These are phyloP conservation scores for Meda fulgida DNA, from an alignment of 2,797 vertebrate genomes.

Conservation along the genomic window DNA sequence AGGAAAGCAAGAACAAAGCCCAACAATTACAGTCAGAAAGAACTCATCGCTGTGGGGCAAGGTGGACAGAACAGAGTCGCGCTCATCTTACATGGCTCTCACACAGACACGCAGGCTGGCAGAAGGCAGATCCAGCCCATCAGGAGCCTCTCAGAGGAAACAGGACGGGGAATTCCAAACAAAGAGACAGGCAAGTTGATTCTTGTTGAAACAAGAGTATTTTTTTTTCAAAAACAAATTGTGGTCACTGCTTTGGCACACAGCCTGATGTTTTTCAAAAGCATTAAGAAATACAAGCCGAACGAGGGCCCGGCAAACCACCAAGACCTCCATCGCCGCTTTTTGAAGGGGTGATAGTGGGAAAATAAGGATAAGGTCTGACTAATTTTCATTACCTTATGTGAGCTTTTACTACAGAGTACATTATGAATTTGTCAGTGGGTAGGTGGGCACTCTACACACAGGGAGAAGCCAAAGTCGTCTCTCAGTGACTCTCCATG, in stretches of 20 bases:
- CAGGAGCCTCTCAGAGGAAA: constrained; percentile 46
- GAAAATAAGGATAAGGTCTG: constrained; percentile 40
- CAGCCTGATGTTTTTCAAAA: constrained; percentile 31
- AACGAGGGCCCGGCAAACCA: neutral
- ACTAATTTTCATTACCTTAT: constrained; percentile 51
- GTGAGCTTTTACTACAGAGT: constrained; percentile 57
- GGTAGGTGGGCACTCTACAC: constrained; percentile 51
- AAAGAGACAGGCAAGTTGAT: constrained; percentile 59
- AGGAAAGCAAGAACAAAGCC: constrained; percentile 50
- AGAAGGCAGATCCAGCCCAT: constrained; percentile 43
- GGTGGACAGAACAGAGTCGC: constrained; percentile 72
- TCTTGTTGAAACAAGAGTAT: constrained; percentile 57
- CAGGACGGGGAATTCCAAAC: constrained; percentile 55
- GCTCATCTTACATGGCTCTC: constrained; percentile 76
- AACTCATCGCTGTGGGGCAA: constrained; percentile 78
- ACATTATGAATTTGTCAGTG: constrained; percentile 49
- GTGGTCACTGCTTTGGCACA: constrained; percentile 52
- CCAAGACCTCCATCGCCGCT: neutral
- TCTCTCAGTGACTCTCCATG: constrained; percentile 55
- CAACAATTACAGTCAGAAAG: constrained; percentile 44
- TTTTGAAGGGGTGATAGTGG: constrained; percentile 12
- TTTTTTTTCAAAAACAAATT: constrained; percentile 37
- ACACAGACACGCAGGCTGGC: constrained; percentile 17
- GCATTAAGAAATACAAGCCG: constrained; percentile 5
- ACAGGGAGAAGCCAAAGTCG: constrained; percentile 55